Percentiles rank a stretch among this genome's conserved stretches.
Conservation (phyloP, 2,113 vertebrate species). For the Chloropsis hardwickii region DNA sequence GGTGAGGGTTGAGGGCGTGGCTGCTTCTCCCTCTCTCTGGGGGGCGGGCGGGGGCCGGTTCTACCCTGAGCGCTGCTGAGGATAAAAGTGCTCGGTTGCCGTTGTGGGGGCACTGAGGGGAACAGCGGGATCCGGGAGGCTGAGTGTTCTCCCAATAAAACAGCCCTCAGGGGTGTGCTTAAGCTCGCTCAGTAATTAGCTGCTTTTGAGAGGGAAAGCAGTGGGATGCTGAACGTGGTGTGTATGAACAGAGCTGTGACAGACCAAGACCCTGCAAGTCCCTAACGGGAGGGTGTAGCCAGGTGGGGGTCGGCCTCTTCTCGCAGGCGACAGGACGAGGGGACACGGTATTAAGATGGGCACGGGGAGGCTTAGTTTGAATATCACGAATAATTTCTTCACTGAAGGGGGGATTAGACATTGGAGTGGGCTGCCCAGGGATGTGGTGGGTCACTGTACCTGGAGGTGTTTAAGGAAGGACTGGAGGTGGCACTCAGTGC, state of each 20-base stretch:
- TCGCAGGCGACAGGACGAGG: neutral
- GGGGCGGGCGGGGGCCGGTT: fast-evolving
- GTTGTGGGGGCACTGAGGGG: no score
- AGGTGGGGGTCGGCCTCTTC: neutral
- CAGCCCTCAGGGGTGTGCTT: neutral
- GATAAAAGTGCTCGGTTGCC: no score
- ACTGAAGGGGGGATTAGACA: neutral
- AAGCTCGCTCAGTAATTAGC: neutral
- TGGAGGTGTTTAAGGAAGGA: neutral
- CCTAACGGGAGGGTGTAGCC: neutral
- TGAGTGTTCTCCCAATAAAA: fast-evolving
- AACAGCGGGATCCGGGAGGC: fast-evolving
- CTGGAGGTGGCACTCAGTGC: neutral
- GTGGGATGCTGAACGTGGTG: neutral
- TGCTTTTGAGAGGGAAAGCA: neutral
- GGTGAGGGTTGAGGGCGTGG: neutral
- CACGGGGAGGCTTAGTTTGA: neutral
- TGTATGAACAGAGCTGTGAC: no score
- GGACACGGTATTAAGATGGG: neutral
- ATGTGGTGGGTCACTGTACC: neutral
- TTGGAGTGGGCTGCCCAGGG: neutral
- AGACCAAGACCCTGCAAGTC: neutral
- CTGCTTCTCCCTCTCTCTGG: neutral
- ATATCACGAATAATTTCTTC: neutral
- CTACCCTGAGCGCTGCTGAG: neutral